These are phyloP conservation scores for Idris sp. DNA, from an alignment of 1,140 invertebrate species.

Conservation along the genomic window DNA sequence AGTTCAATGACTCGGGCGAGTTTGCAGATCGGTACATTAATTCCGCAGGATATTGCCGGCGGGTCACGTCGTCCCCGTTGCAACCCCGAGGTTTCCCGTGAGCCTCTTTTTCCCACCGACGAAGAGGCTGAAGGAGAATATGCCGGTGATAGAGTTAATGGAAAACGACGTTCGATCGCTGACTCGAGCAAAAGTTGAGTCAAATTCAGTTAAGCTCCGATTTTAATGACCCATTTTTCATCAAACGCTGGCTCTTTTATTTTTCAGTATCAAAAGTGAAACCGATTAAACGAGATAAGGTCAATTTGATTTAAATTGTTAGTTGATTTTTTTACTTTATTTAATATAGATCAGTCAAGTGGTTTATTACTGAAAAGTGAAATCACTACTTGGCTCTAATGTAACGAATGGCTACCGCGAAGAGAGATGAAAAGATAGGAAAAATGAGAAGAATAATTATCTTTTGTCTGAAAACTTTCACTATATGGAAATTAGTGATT, in stretches of 20 bases:
- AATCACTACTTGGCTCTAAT: slow-evolving; percentile 28
- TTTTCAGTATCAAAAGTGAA: no score
- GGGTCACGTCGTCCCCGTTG: slow-evolving; percentile 46
- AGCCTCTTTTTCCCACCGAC: slow-evolving; percentile 32
- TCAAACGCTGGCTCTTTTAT: slow-evolving; percentile 16
- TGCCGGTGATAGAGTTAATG: slow-evolving; percentile 36
- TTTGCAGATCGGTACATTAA: slow-evolving; percentile 51
- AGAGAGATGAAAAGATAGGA: slow-evolving; percentile 21
- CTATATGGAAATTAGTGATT: slow-evolving; percentile 30
- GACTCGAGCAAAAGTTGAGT: background rate
- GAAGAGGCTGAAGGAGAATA: slow-evolving; percentile 30
- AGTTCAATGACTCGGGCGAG: slow-evolving; percentile 59
- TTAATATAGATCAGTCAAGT: slow-evolving; percentile 3
- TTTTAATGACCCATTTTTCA: slow-evolving; percentile 21
- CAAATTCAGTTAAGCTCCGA: slow-evolving; percentile 30
- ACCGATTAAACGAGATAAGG: slow-evolving; percentile 4
- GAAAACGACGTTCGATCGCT: slow-evolving; percentile 35
- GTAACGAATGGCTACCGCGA: slow-evolving; percentile 29
- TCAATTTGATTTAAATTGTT: background rate
- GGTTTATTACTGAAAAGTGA: slow-evolving; percentile 28
- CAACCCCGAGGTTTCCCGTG: slow-evolving; percentile 35
- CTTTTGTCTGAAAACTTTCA: slow-evolving; percentile 21
- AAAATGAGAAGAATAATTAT: slow-evolving; percentile 13
- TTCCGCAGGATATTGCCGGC: slow-evolving; percentile 50
- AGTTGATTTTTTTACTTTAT: no score